phyloP scores from a whole-genome alignment of 2,113 vertebrate species.

The Scatophagus argus region DNA sequence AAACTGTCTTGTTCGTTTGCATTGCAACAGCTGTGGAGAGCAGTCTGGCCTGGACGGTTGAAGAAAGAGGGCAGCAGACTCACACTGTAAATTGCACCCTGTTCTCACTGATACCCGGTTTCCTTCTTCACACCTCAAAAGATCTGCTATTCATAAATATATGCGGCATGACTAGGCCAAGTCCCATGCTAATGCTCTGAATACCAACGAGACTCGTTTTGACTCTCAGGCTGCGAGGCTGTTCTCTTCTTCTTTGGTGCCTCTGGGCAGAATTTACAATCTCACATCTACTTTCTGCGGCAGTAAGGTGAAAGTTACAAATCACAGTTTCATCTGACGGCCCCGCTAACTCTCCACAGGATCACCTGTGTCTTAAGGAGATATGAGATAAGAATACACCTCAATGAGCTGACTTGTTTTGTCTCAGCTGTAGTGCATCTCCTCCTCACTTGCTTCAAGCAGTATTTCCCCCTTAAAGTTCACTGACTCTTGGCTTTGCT shows the following conservation, averaged over 20 bases:
- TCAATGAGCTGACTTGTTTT: constrained; percentile 48
- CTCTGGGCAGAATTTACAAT: constrained; percentile 62
- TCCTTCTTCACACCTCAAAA: constrained; percentile 59
- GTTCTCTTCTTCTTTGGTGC: constrained; percentile 51
- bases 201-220: constrained; percentile 65
- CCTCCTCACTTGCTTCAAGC: constrained; percentile 32
- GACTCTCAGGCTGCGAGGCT: constrained; percentile 25
- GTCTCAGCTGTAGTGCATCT: constrained; percentile 33
- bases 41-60: constrained; percentile 32
- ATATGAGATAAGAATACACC: constrained; percentile 50
- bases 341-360: constrained; percentile 43
- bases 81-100: constrained; percentile 49
- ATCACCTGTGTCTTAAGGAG: constrained; percentile 50
- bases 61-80: constrained; percentile 23
- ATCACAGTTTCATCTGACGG: constrained; percentile 60
- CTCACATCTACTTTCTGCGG: constrained; percentile 36
- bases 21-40: constrained; percentile 8
- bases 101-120: constrained; percentile 29
- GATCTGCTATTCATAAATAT: constrained; percentile 68
- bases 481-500: constrained; percentile 32
- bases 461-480: constrained; percentile 22
- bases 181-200: constrained; percentile 56
- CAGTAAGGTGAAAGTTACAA: constrained; percentile 67
- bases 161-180: constrained; percentile 56
- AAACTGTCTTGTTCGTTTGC: constrained; percentile 5